phyloP scores from a whole-genome alignment of 2,113 vertebrate genomes.

The Pteropus alecto region DNA sequence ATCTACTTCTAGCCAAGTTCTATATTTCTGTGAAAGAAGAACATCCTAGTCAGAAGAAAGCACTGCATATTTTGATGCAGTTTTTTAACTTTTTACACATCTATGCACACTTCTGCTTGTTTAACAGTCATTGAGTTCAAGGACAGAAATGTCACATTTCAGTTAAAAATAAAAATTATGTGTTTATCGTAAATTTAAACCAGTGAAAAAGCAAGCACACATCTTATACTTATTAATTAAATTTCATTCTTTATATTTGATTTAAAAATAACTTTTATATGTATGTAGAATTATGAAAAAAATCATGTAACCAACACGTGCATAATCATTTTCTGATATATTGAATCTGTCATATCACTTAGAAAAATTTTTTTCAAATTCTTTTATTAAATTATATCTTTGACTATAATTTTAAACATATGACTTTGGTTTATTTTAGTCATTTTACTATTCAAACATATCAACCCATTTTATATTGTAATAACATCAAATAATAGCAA shows the following conservation, averaged over 20 bases:
- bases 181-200: neutral
- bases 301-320: neutral
- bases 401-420: neutral
- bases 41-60: neutral
- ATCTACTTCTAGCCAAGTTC: neutral
- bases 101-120: neutral
- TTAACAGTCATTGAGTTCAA: neutral
- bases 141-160: neutral
- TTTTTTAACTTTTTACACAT: neutral
- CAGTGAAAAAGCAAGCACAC: neutral
- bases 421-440: conserved; percentile 8
- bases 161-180: neutral
- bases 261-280: neutral
- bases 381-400: neutral
- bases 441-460: neutral
- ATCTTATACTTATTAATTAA: neutral
- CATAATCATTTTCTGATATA: neutral
- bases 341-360: neutral
- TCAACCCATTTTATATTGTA: neutral
- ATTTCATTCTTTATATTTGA: neutral
- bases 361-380: neutral
- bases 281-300: neutral
- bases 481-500: neutral
- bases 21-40: neutral
- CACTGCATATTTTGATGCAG: neutral